Base-by-base conservation (phyloP, 1,140 invertebrate species). In the Doryteuthis pealeii region DNA sequence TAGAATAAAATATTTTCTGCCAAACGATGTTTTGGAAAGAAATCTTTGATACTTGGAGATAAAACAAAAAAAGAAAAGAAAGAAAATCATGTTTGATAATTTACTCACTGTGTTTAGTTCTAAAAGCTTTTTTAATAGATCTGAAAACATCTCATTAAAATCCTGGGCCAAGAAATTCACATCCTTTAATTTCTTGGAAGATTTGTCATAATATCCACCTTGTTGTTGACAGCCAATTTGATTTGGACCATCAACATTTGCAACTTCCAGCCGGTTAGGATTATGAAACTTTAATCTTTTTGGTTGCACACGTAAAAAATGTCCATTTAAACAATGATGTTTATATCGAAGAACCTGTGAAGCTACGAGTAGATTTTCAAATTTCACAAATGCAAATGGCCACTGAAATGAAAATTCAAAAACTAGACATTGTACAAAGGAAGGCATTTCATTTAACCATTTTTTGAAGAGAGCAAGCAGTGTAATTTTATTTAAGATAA, bases 341-440 rank as follows among this genome's bases (percentile, higher is more conserved):
- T 30, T 35, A 33, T 45, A 14, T 22, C 33, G 22, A n/a, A 69
- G 49, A 67, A 43, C 58, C 31, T 32, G 18, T 49, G 28, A 18
- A 14, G 45, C 58, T 12, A 22, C 26, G n/a, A 35, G 58, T 32
- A 33, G 28, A 65, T 73, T 26, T 35, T 32, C 65, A 43, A 49
- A 73, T 35, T 73, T 58, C 22, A 73, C 43, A n/a, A 73, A 65
- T 18, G 72, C 72, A 67, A 67, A 73, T 26, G 33, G 58, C 14
- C 62, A 31, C 72, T 72, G 45, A 18, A 72, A 49, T 4, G 31
- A 62, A 45, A 62, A 54, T 1, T 40, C 3, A 40, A 40, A 40
- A 5, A 40, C n/a, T n/a, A n/a, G n/a, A n/a, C n/a, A n/a, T n/a
- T n/a, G n/a, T 28, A 30, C 22, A 30, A 32, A 69, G n/a, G 6